phyloP scores from a whole-genome alignment of 1,140 invertebrate species.

The Drosophila oshimai region DNA sequence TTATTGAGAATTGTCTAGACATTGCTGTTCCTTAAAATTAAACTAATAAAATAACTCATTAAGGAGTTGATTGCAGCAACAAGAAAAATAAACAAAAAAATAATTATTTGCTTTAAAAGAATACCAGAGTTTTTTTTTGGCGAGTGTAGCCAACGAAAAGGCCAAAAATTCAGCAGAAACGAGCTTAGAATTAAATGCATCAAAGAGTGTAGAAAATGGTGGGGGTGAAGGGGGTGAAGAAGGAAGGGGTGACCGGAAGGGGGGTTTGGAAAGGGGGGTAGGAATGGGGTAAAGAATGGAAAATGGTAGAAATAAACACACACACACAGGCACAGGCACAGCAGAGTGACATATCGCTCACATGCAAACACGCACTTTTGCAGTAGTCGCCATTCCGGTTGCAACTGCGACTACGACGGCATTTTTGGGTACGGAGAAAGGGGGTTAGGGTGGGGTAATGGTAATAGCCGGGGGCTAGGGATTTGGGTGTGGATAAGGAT shows the following conservation, averaged over 20 bases:
- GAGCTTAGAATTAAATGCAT: slow-evolving; percentile 39
- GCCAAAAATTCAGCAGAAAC: slow-evolving; percentile 39
- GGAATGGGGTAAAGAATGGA: not conserved
- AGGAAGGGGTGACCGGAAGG: not conserved
- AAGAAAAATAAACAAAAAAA: not conserved
- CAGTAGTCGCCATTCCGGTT: slow-evolving; percentile 48
- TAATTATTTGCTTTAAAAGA: not conserved
- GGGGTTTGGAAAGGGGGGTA: not conserved
- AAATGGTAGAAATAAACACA: not conserved
- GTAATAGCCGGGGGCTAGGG: not conserved
- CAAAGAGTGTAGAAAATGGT: too few species aligned
- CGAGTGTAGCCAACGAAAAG: slow-evolving; percentile 25
- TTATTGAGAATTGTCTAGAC: not conserved
- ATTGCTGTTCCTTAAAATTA: too few species aligned
- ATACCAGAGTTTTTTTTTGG: not conserved
- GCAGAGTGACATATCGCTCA: slow-evolving; percentile 54
- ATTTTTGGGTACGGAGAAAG: not conserved
- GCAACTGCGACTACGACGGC: not conserved
- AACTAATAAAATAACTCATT: too few species aligned
- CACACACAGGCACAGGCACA: slow-evolving; percentile 14
- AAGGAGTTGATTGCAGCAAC: too few species aligned
- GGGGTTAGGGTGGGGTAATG: not conserved
- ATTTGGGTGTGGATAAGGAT: too few species aligned
- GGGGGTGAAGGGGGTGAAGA: not conserved
- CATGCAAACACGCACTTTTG: slow-evolving; percentile 75